A percentile compares a stretch with the other conserved stretches of the same genome.
Conservation (phyloP, 2,797 vertebrate genomes). For the Sparidentex hasta region DNA sequence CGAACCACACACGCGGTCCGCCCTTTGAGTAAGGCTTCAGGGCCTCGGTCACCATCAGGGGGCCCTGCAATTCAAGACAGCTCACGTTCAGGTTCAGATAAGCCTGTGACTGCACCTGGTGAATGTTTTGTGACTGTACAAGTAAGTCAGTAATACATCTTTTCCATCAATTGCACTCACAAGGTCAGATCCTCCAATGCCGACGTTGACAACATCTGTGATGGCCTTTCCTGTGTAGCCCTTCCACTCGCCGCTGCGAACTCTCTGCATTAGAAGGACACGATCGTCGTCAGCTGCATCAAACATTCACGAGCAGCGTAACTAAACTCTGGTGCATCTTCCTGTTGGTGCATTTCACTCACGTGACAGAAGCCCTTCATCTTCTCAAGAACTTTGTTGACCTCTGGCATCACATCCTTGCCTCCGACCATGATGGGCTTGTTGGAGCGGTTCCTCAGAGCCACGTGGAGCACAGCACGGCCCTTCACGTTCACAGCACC, state of each 20-base stretch:
- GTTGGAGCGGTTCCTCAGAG: slow-evolving; percentile 95
- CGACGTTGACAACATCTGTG: slow-evolving; percentile 95
- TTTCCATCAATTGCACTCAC: slow-evolving; percentile 80
- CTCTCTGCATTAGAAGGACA: slow-evolving; percentile 83
- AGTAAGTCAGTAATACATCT: neutral
- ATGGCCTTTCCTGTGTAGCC: slow-evolving; percentile 96
- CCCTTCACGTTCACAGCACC: slow-evolving; percentile 80
- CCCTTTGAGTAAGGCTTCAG: slow-evolving; percentile 94
- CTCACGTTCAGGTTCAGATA: slow-evolving; percentile 3
- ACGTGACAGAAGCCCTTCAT: slow-evolving; percentile 98
- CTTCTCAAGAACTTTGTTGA: slow-evolving; percentile 96
- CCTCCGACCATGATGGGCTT: slow-evolving; percentile 89
- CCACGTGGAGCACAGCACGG: slow-evolving; percentile 95
- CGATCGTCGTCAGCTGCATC: neutral
- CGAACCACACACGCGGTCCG: slow-evolving; percentile 95
- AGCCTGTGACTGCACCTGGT: neutral
- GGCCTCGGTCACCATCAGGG: slow-evolving; percentile 98
- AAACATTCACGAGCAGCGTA: neutral
- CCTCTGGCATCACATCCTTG: slow-evolving; percentile 95
- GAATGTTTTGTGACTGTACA: neutral
- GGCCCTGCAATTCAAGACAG: slow-evolving; percentile 86
- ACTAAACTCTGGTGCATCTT: neutral
- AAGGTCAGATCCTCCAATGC: slow-evolving; percentile 97
- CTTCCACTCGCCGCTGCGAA: slow-evolving; percentile 96
- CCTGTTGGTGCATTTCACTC: slow-evolving; percentile 50